Conservation (phyloP, 1,140 invertebrate species). For the Gonioctena quinquepunctata region DNA sequence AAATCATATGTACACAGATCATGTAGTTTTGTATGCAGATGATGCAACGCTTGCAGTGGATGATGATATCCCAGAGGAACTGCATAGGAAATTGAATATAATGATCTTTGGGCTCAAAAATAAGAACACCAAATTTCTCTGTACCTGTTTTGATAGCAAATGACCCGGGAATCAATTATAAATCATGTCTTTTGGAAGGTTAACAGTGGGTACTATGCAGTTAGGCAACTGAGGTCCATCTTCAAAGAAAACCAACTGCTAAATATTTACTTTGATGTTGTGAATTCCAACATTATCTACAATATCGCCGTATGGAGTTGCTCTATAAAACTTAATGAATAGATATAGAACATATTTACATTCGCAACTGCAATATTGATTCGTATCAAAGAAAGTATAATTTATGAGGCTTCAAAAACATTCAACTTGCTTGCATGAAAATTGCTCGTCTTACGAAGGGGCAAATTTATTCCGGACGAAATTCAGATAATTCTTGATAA, state of each 20-base stretch:
- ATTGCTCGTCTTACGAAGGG: too few species aligned
- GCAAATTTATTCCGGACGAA: too few species aligned
- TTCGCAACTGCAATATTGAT: too few species aligned
- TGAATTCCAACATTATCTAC: background rate
- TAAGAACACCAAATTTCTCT: background rate
- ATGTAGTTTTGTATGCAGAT: background rate
- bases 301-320: background rate
- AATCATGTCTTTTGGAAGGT: background rate
- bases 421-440: too few species aligned
- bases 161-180: too few species aligned
- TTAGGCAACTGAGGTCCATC: background rate
- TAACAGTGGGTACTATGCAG: background rate
- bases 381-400: too few species aligned
- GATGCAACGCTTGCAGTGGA: background rate
- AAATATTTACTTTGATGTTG: background rate
- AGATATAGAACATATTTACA: too few species aligned
- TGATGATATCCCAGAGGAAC: background rate
- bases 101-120: background rate
- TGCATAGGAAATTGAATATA: background rate
- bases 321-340: too few species aligned
- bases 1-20: background rate
- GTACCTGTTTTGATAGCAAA: background rate
- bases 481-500: too few species aligned
- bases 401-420: too few species aligned
- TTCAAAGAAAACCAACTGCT: background rate